Conservation (phyloP, 1,140 invertebrate genomes). For the Cotesia chilonis region DNA sequence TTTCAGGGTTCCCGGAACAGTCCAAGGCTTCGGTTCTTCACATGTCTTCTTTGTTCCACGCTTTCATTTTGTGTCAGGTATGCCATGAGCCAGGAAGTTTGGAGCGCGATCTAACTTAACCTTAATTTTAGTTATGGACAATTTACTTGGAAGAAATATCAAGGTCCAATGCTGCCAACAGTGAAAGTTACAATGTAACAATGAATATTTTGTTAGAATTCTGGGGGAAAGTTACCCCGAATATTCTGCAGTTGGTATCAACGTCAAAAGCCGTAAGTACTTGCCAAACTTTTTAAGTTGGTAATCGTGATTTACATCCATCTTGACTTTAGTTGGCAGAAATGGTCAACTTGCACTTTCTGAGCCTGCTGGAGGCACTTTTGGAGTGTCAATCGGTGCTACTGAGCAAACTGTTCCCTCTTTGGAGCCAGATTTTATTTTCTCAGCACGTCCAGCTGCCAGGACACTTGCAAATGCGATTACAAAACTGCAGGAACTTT, state of each 20-base stretch:
- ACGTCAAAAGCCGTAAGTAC: constrained; percentile 88
- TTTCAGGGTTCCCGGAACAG: constrained; percentile 96
- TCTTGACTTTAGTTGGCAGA: constrained; percentile 81
- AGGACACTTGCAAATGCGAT: constrained; percentile 86
- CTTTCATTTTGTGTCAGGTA: constrained; percentile 83
- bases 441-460: constrained; percentile 90
- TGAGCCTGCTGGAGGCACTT: constrained; percentile 93
- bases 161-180: constrained; percentile 71
- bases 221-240: constrained; percentile 97
- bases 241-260: constrained; percentile 90
- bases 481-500: constrained; percentile 88
- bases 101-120: no score
- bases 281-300: constrained; percentile 19
- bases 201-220: constrained; percentile 94
- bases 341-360: constrained; percentile 96
- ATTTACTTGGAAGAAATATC: constrained; percentile 95
- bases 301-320: constrained; percentile 22
- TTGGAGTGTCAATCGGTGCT: constrained; percentile 95
- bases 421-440: constrained; percentile 91
- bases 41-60: constrained; percentile 89
- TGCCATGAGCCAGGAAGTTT: not conserved
- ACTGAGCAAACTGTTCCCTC: constrained; percentile 83
- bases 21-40: constrained; percentile 89
- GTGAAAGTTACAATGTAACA: constrained; percentile 76
- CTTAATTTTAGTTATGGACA: constrained; percentile 85